A percentile compares a stretch with the other conserved stretches of the same genome.
Evolutionary conservation across 2,888 invertebrate genomes (phyloP).

Genomic region (Lepidochitona cinerea): DNA sequence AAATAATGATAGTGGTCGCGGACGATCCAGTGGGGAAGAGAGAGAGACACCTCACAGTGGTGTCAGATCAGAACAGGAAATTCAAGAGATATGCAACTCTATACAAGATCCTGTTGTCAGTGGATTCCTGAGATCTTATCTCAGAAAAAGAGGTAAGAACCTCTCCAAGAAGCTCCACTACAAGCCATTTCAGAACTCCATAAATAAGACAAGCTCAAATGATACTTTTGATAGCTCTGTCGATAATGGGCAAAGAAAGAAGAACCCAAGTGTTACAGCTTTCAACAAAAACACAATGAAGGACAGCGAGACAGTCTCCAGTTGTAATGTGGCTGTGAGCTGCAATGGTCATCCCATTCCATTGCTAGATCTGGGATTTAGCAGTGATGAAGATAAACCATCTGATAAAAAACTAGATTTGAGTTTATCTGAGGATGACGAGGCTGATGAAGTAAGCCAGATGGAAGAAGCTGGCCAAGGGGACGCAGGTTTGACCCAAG

Average conservation of each 20-base stretch:
- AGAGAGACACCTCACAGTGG: conserved; percentile 15
- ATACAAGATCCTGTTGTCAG: conserved; percentile 52
- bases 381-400: conserved; percentile 49
- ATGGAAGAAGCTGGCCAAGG: not conserved
- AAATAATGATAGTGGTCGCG: conserved; percentile 43
- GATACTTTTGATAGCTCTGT: conserved; percentile 11
- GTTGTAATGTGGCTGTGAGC: conserved; percentile 24
- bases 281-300: conserved; percentile 1
- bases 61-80: conserved; percentile 41
- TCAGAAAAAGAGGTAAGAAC: conserved; percentile 30
- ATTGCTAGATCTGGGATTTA: conserved; percentile 41
- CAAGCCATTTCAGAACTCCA: too few species aligned
- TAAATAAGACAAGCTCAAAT: not conserved
- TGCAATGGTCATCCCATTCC: conserved; percentile 41
- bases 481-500: not conserved
- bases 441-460: not conserved
- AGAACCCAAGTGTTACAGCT: not conserved
- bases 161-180: not conserved
- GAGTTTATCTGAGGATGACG: not conserved
- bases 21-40: conserved; percentile 45
- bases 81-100: conserved; percentile 47
- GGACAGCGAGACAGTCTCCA: conserved; percentile 24
- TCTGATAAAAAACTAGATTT: not conserved
- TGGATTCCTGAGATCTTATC: conserved; percentile 50
- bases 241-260: not conserved